Percentiles rank a stretch among this genome's conserved stretches.
Evolutionary conservation across 2,113 vertebrate species (phyloP).

Genomic region (Muntiacus muntjak): DNA sequence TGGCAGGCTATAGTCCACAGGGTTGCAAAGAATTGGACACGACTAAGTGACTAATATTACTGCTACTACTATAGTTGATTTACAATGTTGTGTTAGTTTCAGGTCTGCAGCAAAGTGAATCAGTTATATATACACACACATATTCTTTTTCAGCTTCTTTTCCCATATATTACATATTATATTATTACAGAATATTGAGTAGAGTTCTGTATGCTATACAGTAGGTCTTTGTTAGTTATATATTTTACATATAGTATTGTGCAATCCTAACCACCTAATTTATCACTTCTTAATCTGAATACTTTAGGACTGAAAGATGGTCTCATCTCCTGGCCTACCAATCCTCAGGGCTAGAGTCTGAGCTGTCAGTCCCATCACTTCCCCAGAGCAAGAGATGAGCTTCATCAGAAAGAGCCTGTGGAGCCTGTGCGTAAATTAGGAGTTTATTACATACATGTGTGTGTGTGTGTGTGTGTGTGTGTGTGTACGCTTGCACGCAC

Average conservation of each 20-base stretch:
- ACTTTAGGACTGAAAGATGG: neutral
- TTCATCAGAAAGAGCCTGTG: neutral
- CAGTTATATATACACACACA: neutral
- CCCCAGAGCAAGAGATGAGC: neutral
- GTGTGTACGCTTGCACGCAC: accelerated
- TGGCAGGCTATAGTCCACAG: neutral
- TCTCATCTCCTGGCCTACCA: neutral
- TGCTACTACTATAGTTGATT: neutral
- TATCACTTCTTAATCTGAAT: neutral
- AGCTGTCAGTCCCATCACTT: neutral
- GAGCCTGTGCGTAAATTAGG: neutral
- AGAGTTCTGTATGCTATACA: neutral
- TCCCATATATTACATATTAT: neutral
- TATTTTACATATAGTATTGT: neutral
- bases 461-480: neutral
- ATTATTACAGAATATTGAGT: neutral
- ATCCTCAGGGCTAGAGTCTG: neutral
- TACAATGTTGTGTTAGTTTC: neutral
- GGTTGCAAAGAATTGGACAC: neutral
- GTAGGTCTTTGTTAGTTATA: neutral
- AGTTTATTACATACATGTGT: neutral
- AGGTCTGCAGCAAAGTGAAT: neutral
- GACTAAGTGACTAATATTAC: neutral
- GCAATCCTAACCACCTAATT: neutral
- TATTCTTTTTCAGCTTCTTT: neutral